Percentiles rank a stretch among this genome's conserved stretches.
Conservation (phyloP, 2,113 vertebrate genomes). For the Poeciliopsis turrubarensis region DNA sequence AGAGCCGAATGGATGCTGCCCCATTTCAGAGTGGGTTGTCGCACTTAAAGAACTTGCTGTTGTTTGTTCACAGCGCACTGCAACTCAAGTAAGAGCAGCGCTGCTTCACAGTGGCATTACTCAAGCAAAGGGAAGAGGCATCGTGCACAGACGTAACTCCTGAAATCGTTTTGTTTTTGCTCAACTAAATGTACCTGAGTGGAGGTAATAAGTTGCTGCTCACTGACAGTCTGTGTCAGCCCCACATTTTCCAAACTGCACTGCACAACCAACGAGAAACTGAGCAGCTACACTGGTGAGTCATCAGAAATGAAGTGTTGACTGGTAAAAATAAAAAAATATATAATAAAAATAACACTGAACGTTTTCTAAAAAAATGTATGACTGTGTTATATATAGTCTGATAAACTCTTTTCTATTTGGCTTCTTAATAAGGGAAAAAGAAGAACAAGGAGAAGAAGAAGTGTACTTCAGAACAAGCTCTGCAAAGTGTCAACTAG, state of each 20-base stretch:
- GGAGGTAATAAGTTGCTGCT: no score
- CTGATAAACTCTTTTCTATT: not conserved
- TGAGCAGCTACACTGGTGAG: slow-evolving; percentile 31
- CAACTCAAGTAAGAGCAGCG: no score
- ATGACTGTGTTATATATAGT: slow-evolving; percentile 18
- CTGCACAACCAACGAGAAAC: slow-evolving; percentile 39
- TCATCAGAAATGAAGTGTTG: slow-evolving; percentile 42
- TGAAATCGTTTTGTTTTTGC: no score
- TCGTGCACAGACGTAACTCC: no score
- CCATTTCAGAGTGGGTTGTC: no score
- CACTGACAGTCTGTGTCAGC: slow-evolving; percentile 12
- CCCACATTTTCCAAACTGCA: slow-evolving; percentile 31
- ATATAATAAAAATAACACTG: slow-evolving; percentile 20
- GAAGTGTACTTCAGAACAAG: not conserved
- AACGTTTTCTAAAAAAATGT: slow-evolving; percentile 40
- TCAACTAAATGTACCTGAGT: no score
- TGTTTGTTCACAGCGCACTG: no score
- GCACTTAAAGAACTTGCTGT: no score
- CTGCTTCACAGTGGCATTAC: no score
- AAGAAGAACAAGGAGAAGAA: no score
- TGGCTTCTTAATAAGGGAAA: not conserved
- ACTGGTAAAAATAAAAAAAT: slow-evolving; percentile 17
- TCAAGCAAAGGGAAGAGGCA: no score
- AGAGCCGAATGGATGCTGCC: not conserved
- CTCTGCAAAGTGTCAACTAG: not conserved